Percentiles rank a stretch among this genome's conserved stretches.
phyloP scores from a whole-genome alignment of 1,140 invertebrate genomes.

The Agrypnia vestita region DNA sequence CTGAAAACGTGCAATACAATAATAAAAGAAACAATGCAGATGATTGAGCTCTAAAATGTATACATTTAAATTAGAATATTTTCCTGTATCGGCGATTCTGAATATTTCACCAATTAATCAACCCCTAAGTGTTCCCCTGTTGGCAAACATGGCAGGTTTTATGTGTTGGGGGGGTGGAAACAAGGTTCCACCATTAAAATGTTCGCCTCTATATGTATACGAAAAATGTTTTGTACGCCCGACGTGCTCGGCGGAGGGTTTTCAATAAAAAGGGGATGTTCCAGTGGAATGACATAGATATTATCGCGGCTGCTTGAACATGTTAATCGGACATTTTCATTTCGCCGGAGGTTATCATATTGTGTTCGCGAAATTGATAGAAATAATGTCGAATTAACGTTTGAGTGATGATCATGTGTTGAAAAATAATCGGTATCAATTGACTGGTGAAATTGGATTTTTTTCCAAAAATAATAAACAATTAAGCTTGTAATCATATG shows the following conservation, averaged over 20 bases:
- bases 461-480: no score
- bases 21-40: no score
- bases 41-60: not conserved
- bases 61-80: slow-evolving; percentile 12
- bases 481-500: no score
- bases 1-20: no score
- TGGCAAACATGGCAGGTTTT: slow-evolving; percentile 22
- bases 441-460: no score
- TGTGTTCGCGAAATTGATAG: slow-evolving; percentile 5
- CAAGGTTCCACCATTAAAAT: slow-evolving; percentile 30
- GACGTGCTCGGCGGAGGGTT: not conserved
- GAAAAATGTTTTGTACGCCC: not conserved
- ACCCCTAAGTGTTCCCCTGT: slow-evolving; percentile 21
- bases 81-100: slow-evolving; percentile 21
- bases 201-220: not conserved
- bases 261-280: slow-evolving; percentile 35
- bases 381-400: not conserved
- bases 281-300: not conserved
- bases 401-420: not conserved
- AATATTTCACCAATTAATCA: slow-evolving; percentile 40
- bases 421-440: no score
- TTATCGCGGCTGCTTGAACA: slow-evolving; percentile 12
- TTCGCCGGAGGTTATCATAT: not conserved
- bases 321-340: slow-evolving; percentile 34
- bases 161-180: slow-evolving; percentile 16